Base-by-base conservation (phyloP, 2,888 invertebrate genomes). In the Acanthosepion pharaonis region DNA sequence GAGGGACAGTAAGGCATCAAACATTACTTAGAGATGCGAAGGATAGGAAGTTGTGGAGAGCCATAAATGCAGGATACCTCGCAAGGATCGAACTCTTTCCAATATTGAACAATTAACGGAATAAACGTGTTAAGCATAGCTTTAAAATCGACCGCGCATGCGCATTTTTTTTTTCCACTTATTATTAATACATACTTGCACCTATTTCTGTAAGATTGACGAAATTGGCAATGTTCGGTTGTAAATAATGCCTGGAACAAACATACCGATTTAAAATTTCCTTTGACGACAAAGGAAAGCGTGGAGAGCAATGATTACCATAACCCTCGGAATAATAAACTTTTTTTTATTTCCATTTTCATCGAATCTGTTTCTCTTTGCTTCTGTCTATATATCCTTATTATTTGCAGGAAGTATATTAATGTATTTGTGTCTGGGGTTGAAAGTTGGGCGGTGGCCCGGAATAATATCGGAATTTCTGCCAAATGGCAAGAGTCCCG, bases 361-460 rank as follows among this genome's bases (percentile, higher is more conserved):
- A 28, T 78, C n/a, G 23, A n/a, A 78, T 78, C 78, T 78, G 78
- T n/a, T 78, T 78, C 78, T 28, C 78, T 78, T n/a, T 8, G 15
- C n/a, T n/a, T 78, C 78, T 23, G 11, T 78, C 78, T n/a, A 78
- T 78, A 33, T 78, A 78, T 78, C 78, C 15, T 78, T 78, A 33
- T 78, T 78, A n/a, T n/a, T 78, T 78, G 15, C 78, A 78, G 78
- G 78, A 78, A 78, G 78, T 78, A 78, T n/a, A 78, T 78, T 78
- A 78, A 78, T 78, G 33, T 78, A 78, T 78, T 78, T 78, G 78
- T 78, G 33, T n/a, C n/a, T 15, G n/a, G 78, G 33, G 78, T n/a
- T 78, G 78, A 78, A 78, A n/a, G 78, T 78, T 78, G 78, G 42
- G 78, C 78, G n/a, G 15, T 78, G n/a, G 78, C 11, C 78, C 9